A percentile compares a stretch with the other conserved stretches of the same genome.
Evolutionary conservation across 2,888 invertebrate genomes (phyloP).

Genomic region (Ceriagrion tenellum): DNA sequence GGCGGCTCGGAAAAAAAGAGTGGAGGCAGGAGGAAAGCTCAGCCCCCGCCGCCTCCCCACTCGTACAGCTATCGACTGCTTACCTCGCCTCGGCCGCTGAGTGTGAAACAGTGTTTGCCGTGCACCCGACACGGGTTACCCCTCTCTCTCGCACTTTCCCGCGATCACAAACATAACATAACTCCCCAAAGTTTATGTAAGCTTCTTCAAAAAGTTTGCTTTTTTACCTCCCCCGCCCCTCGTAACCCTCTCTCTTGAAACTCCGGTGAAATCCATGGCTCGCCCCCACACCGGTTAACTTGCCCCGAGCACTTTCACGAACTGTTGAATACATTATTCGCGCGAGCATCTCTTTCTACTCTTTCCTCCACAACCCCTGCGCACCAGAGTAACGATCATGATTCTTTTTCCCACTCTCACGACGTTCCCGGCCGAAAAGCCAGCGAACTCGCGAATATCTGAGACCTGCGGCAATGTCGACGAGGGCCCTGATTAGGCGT

Average conservation of each 20-base stretch:
- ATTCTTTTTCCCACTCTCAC: too few species aligned
- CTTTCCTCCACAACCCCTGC: background rate
- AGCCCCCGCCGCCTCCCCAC: background rate
- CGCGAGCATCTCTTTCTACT: background rate
- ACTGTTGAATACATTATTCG: constrained; percentile 19
- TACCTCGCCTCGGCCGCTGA: background rate
- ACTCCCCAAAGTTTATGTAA: constrained; percentile 5
- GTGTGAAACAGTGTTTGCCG: background rate
- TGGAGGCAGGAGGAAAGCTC: background rate
- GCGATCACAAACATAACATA: background rate
- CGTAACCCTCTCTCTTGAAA: background rate
- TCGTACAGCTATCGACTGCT: background rate
- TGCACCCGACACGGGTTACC: background rate
- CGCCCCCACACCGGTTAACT: background rate
- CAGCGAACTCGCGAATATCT: too few species aligned
- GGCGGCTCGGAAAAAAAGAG: background rate
- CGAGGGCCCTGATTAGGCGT: too few species aligned
- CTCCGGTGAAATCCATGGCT: background rate
- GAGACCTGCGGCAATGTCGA: too few species aligned
- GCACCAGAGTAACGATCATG: too few species aligned
- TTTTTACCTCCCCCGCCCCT: background rate
- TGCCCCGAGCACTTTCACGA: background rate
- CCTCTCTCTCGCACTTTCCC: background rate
- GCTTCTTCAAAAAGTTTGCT: constrained; percentile 17
- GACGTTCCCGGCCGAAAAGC: too few species aligned